phyloP scores from a whole-genome alignment of 2,888 invertebrate genomes.

The Oligia latruncula region DNA sequence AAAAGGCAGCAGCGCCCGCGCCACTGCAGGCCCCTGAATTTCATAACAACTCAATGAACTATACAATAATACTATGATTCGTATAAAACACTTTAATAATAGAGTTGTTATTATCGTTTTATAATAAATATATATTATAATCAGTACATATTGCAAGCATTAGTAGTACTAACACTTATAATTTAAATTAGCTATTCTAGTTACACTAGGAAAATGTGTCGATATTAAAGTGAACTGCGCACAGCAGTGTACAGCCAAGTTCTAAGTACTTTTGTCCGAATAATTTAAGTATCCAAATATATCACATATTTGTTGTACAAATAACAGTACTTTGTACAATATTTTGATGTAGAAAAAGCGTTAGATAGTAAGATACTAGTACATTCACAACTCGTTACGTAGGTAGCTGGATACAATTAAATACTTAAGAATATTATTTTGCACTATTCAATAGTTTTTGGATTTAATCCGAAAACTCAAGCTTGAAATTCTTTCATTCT shows the following conservation, averaged over 20 bases:
- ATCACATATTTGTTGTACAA: constrained; percentile 62
- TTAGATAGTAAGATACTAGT: constrained; percentile 57
- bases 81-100: constrained; percentile 57
- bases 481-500: constrained; percentile 33
- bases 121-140: constrained; percentile 58
- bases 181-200: constrained; percentile 54
- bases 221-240: constrained; percentile 36
- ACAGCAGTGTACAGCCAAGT: constrained; percentile 50
- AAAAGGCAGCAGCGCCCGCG: constrained; percentile 87
- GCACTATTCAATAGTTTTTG: constrained; percentile 56
- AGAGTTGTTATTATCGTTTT: constrained; percentile 41
- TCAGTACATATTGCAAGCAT: constrained; percentile 64
- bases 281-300: constrained; percentile 65
- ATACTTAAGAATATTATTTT: constrained; percentile 54
- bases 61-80: constrained; percentile 58
- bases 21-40: constrained; percentile 75
- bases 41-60: constrained; percentile 36
- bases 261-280: constrained; percentile 64
- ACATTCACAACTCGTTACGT: constrained; percentile 67
- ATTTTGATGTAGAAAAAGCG: constrained; percentile 54
- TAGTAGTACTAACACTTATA: constrained; percentile 65
- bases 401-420: constrained; percentile 63
- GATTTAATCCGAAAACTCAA: constrained; percentile 67
- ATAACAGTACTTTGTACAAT: constrained; percentile 60
- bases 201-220: constrained; percentile 49